Evolutionary conservation across 1,140 invertebrate species (phyloP).

Genomic region (Mesaphorura yosii): DNA sequence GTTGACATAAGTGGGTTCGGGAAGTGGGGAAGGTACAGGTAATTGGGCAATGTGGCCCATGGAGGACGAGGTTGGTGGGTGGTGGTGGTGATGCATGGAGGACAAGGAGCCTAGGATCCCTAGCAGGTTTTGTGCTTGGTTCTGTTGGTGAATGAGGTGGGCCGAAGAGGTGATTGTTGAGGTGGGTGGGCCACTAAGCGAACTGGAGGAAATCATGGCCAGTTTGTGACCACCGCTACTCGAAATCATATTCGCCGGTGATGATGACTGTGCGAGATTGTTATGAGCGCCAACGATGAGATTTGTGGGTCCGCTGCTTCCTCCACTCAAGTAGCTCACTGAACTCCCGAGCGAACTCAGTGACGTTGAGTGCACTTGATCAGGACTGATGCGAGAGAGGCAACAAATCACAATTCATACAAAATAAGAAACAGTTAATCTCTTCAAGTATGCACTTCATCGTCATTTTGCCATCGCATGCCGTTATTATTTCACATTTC

Average conservation of each 20-base stretch:
- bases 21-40: slow-evolving; percentile 57
- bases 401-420: slow-evolving; percentile 8
- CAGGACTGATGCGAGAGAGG: slow-evolving; percentile 1
- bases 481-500: background rate
- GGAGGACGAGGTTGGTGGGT: slow-evolving; percentile 16
- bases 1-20: slow-evolving; percentile 85
- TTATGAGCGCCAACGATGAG: too few species aligned
- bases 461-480: background rate
- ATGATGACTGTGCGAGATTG: too few species aligned
- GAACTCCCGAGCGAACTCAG: slow-evolving; percentile 1
- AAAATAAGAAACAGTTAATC: background rate
- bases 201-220: slow-evolving; percentile 3
- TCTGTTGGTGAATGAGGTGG: background rate
- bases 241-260: background rate
- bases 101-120: slow-evolving; percentile 25
- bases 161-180: slow-evolving; percentile 1
- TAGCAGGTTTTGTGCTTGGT: slow-evolving; percentile 15
- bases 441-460: background rate
- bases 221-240: slow-evolving; percentile 3
- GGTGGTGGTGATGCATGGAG: slow-evolving; percentile 9
- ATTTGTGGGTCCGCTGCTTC: too few species aligned
- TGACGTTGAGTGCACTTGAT: slow-evolving; percentile 8
- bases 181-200: background rate
- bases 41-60: slow-evolving; percentile 13
- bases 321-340: slow-evolving; percentile 1